Evolutionary conservation across 2,888 invertebrate species (phyloP).

Genomic region (Apodemia mormo): DNA sequence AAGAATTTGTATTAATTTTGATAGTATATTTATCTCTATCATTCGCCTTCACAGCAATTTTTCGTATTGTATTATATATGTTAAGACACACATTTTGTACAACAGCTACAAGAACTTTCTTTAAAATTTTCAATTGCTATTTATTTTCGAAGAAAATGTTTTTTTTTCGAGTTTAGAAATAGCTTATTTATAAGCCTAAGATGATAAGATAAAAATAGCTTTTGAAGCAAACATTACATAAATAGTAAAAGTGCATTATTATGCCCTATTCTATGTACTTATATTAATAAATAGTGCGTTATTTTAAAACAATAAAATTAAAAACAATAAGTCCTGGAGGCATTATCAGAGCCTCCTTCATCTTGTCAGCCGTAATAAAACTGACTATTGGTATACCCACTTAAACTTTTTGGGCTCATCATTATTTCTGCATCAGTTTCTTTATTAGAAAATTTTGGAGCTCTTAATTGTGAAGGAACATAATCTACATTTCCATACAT

Average conservation of each 20-base stretch:
- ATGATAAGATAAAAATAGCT: neutral
- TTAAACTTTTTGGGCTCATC: constrained; percentile 71
- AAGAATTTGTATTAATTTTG: too few species aligned
- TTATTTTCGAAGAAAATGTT: too few species aligned
- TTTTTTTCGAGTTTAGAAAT: neutral
- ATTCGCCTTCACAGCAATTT: too few species aligned
- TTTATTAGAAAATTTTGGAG: constrained; percentile 53
- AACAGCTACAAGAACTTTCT: too few species aligned
- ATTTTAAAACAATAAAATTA: constrained; percentile 36
- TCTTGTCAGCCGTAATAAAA: constrained; percentile 70
- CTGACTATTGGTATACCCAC: constrained; percentile 62
- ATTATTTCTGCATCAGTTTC: constrained; percentile 54
- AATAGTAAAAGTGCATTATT: constrained; percentile 27
- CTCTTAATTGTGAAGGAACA: constrained; percentile 56
- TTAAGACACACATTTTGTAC: too few species aligned
- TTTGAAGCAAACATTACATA: constrained; percentile 4
- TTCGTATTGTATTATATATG: too few species aligned
- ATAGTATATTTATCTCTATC: too few species aligned
- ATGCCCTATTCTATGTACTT: neutral
- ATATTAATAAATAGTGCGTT: constrained; percentile 7
- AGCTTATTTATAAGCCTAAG: neutral
- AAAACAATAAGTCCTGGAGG: constrained; percentile 60
- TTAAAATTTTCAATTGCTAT: neutral
- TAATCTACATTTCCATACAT: constrained; percentile 73
- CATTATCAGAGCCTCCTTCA: constrained; percentile 42